Evolutionary conservation across 2,888 invertebrate species (phyloP), one percentile per base, ranked within the genome.

Genomic region (Hesperia comma): DNA sequence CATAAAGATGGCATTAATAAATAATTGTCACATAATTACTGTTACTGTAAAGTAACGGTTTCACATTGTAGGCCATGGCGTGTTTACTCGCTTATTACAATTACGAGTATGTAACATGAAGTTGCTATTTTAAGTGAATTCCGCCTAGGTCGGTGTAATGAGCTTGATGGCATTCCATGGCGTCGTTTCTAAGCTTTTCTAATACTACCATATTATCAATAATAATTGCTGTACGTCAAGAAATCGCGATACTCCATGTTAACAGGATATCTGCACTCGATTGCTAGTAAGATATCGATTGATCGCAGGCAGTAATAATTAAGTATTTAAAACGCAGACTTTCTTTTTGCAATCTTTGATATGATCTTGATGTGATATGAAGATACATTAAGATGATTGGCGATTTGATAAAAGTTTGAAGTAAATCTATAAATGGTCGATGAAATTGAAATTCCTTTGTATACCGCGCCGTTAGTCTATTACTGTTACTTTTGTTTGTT

Each of bases 1-100:
- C 53, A 58, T 57, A 53, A 64, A 63, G 37, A 32, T 63, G 33
- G 32, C 15, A 56, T 63, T 33, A 63, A 19, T 46, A 19, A 63
- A 64, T 58, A 58, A 64, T 64, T 64, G 58, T 64, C 64, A 32
- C 41, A 53, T 64, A 64, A 58, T 57, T 57, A 64, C 58, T 8
- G n/a, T 58, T 64, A 53, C 64, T 58, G 64, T 64, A 64, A 64
- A 58, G 40, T 64, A 64, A 64, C 64, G 64, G 64, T 8, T 49
- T 32, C 14, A 15, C 49, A 57, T 64, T 58, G 64, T 64, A 58
- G 64, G 64, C 51, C 64, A 49, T 40, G 41, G 41, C 41, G 58
- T 64, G 41, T 60, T 60, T 66, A 60, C 57, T 40, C 51, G 41
- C 51, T 66, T 66, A 51, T 66, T 66, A 66, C 54, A 58, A 60